Percentiles rank a stretch among this genome's conserved stretches.
Conservation (phyloP, 2,797 vertebrate genomes). For the Simalia tracyae region DNA sequence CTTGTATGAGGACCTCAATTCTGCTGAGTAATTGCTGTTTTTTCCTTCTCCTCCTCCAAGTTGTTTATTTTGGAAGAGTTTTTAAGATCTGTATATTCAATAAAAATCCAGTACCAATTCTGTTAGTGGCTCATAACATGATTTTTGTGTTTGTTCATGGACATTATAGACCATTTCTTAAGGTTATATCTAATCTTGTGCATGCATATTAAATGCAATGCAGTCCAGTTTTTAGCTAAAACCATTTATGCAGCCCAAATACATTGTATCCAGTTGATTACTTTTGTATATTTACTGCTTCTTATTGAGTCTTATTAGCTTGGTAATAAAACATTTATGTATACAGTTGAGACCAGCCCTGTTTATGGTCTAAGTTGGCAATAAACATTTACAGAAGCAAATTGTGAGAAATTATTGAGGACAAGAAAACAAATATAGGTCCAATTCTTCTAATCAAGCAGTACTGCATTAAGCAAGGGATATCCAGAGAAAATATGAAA, state of each 20-base stretch:
- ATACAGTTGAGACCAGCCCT: background rate
- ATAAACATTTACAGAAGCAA: too few species aligned
- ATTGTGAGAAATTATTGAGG: too few species aligned
- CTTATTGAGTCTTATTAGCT: background rate
- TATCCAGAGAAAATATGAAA: too few species aligned
- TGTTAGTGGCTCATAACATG: too few species aligned
- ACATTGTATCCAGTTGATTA: background rate
- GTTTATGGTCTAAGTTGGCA: background rate
- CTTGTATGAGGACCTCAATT: background rate
- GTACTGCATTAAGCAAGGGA: too few species aligned
- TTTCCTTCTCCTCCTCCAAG: background rate
- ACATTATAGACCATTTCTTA: background rate
- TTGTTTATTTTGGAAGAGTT: background rate
- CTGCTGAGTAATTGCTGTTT: slow-evolving; percentile 11
- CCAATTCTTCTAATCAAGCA: too few species aligned
- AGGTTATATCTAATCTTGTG: background rate
- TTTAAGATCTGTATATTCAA: background rate
- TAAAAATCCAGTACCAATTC: background rate
- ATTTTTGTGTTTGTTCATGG: background rate
- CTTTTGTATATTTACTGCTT: background rate
- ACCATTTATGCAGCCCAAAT: background rate
- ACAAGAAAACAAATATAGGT: too few species aligned
- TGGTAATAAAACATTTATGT: background rate
- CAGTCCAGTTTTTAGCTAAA: background rate
- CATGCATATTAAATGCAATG: background rate